Conservation (phyloP, 2,797 vertebrate species). For the Acanthurus leucopareius region DNA sequence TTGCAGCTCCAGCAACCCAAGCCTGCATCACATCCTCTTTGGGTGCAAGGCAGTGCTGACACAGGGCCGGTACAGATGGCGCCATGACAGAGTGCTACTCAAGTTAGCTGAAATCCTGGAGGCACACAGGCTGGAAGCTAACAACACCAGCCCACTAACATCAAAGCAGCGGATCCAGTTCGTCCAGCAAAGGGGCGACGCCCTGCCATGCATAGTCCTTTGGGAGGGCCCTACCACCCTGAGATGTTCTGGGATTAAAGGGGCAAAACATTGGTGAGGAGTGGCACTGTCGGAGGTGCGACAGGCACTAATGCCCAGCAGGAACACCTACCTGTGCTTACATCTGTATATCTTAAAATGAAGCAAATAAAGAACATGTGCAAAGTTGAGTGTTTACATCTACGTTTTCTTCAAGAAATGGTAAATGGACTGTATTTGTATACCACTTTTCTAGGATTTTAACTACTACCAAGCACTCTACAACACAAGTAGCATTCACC, state of each 20-base stretch:
- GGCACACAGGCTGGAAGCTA: not conserved
- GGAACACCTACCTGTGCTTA: no score
- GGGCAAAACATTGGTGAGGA: not conserved
- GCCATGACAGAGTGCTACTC: not conserved
- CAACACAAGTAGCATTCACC: no score
- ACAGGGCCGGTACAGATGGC: not conserved
- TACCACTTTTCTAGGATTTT: no score
- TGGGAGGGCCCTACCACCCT: not conserved
- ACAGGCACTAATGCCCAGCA: no score
- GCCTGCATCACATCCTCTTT: not conserved
- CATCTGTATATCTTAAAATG: no score
- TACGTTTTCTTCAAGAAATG: no score
- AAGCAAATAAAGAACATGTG: no score
- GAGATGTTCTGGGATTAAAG: not conserved
- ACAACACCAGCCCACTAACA: not conserved
- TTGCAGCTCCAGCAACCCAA: not conserved
- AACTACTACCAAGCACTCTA: no score
- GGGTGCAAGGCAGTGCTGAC: not conserved
- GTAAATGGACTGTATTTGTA: no score
- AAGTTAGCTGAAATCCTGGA: not conserved
- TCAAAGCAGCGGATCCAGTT: not conserved
- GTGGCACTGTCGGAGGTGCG: not conserved
- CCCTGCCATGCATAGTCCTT: no score
- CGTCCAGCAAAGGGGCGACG: not conserved
- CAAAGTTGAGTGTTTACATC: no score